Evolutionary conservation across 2,888 invertebrate species (phyloP), one percentile per base, ranked within the genome.

Genomic region (Exocentrus adspersus): DNA sequence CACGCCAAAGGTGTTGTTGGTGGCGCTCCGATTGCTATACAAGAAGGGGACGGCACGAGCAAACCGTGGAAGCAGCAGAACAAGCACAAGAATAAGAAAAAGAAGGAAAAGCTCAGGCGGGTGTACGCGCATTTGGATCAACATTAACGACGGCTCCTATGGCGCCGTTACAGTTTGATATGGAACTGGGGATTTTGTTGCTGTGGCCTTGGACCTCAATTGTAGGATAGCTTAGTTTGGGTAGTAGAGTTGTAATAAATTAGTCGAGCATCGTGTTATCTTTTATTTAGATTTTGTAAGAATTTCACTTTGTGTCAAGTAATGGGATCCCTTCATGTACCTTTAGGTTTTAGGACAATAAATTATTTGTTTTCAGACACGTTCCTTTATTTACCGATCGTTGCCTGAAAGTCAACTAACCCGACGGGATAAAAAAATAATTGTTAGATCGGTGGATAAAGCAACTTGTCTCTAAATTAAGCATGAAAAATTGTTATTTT

Each of bases 61-160:
- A 90, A 93, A 77, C 91, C 90, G 1, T 93, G 91, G 89, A 95
- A 95, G 80, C 87, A 88, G 67, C 87, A 90, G 79, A 94, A 94
- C 81, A 93, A 90, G 81, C 94, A 95, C 80, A 89, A 89, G 28
- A 97, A 97, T 80, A 91, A 92, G 78, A 94, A 94, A 72, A 97
- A 95, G 80, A 90, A 91, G 64, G 96, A 97, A 80, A 98, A 98
- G 81, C 83, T 95, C n/a, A 86, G 97, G 76, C 86, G 92, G 78
- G 88, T 94, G 30, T 96, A 94, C 82, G 86, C 89, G 41, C 90
- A 96, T 84, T 86, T 95, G 57, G 97, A 97, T 82, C 87, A 92
- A 80, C 92, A 92, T 81, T 92, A 78, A 84, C 17, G n/a, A n/a
- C 7, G 12, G 20, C 10, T 2, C 28, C 24, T 12, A 20, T 53